Base-by-base conservation (phyloP, 2,888 invertebrate genomes). In the Siphlonurus alternatus region DNA sequence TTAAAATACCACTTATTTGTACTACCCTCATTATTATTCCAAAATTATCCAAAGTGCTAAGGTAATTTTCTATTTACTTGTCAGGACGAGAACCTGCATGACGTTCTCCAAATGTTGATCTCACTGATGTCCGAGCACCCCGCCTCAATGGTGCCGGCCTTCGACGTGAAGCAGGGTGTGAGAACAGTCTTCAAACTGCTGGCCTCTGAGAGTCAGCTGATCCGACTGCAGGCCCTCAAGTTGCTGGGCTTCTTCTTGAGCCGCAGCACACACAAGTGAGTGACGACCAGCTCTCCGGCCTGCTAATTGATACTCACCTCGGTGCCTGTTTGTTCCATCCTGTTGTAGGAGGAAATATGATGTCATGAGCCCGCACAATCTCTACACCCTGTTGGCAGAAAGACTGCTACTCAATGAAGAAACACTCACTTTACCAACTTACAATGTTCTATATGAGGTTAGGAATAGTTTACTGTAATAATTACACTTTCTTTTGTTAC, bases 111-210 rank as follows among this genome's bases (percentile, higher is more conserved):
- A 80, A 92, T 97, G 87, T 80, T 96, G 70, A 97, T 98, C 75
- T 91, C 93, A 0, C 79, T 99, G 69, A 95, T 99, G 92, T 93
- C 95, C 7, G 98, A 99, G 76, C 96, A 98, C 76, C 99, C 99
- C 1, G 92, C 96, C 69, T 95, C 96, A 2, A 94, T 98, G 93
- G 97, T 99, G 70, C 99, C 99, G 53, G 95, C 96, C 63, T 99
- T 99, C 77, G 98, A 99, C 78, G 88, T 90, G 67, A 99, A 98
- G 72, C 90, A 93, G 71, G 99, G 98, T 66, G 90, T 98, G 63
- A 83, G 96, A 72, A 93, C 94, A 65, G 93, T 99, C 71, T 99
- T 98, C 81, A 99, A 99, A 76, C 80, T 99, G 65, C 79, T 99
- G 66, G 90, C 94, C 15, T 95, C 97, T 2, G 93, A 94, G 73